phyloP scores from a whole-genome alignment of 1,140 invertebrate species.

The Zaprionus davidi region DNA sequence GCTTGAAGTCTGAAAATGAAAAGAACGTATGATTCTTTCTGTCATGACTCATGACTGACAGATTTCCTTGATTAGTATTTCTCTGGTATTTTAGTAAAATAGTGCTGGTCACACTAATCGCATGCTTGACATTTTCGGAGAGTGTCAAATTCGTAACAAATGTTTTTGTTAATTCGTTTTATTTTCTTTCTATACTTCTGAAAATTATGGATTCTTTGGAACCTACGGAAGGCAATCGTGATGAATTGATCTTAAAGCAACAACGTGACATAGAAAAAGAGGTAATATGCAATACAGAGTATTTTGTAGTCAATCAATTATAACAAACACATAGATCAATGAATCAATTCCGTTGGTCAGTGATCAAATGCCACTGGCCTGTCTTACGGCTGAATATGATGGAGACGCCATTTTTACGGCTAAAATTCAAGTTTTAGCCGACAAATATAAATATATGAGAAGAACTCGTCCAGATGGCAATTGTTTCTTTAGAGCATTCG shows the following conservation, averaged over 20 bases:
- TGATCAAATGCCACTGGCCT: conserved; percentile 88
- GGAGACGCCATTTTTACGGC: conserved; percentile 93
- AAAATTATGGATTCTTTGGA: conserved; percentile 35
- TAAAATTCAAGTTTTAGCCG: conserved; percentile 91
- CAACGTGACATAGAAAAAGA: conserved; percentile 96
- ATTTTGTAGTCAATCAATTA: neutral
- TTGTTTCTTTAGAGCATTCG: conserved; percentile 98
- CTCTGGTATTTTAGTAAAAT: neutral
- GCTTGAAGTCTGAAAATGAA: neutral
- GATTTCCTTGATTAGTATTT: neutral
- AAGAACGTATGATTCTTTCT: neutral
- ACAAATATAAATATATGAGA: conserved; percentile 90
- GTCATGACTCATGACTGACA: neutral
- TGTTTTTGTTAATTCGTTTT: conserved; percentile 12
- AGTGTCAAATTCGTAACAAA: conserved; percentile 26
- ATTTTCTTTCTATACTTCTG: neutral
- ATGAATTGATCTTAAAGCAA: conserved; percentile 95
- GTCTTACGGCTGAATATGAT: conserved; percentile 93
- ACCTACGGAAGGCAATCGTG: conserved; percentile 88
- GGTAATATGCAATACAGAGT: conserved; percentile 84
- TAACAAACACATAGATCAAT: conserved; percentile 88
- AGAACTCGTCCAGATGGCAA: conserved; percentile 96
- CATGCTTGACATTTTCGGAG: neutral
- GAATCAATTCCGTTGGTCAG: conserved; percentile 93
- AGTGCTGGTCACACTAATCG: conserved; percentile 3